Evolutionary conservation across 1,140 invertebrate species (phyloP), one percentile per base, ranked within the genome.

Genomic region (Papilio machaon): DNA sequence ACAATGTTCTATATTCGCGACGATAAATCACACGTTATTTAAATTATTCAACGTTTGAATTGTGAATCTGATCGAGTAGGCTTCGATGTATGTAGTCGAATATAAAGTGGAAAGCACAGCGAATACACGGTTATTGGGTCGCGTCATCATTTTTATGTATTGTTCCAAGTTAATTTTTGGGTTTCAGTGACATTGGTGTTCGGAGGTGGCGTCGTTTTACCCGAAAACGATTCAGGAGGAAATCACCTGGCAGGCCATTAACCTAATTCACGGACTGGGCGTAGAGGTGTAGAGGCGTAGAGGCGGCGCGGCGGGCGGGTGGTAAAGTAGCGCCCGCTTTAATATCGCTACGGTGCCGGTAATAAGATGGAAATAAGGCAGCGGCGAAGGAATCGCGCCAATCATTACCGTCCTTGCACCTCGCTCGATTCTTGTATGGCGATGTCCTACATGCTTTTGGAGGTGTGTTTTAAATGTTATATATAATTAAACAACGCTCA

Each of bases 201-300:
- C 89, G 84, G 83, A 87, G 89, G 88, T 84, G 86, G 89, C 84
- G 87, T 87, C 86, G 86, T 89, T 89, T 91, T 89, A 88, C 87
- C 91, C 88, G 88, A 92, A 92, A 92, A 91, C 88, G 86, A 88
- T 89, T 94, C 85, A 93, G 91, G 89, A 93, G 91, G 91, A 94
- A 94, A 93, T 94, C 91, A 94, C 93, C 93, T 94, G 92, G 92
- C 93, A 94, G 89, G 90, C 93, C 91, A 94, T 94, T 94, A 94
- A 94, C 92, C 92, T 92, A 94, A 94, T 94, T 94, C 92, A 93
- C 90, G 91, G 90, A 93, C 93, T 93, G 91, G 91, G 92, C 91
- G 92, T 91, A 90, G 91, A 89, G 17, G 52, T 15, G 52, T 54
- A 54, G 52, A 58, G 54, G 54, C 54, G 54, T 19, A n/a, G 54